Evolutionary conservation across 2,888 invertebrate species (phyloP), one percentile per base, ranked within the genome.

Genomic region (Neoascia interrupta): DNA sequence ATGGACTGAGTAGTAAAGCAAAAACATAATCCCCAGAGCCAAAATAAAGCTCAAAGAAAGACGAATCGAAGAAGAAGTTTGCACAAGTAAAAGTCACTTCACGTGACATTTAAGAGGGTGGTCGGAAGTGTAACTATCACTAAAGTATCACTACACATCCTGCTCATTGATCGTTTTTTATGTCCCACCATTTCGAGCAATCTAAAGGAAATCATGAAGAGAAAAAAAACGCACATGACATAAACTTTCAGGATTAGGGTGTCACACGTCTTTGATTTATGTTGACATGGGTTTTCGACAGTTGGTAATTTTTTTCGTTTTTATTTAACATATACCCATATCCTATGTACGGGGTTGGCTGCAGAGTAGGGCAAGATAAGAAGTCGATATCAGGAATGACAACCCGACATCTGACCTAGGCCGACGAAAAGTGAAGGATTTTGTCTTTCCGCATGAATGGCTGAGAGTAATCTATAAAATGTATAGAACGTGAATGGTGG

Each of bases 241-340:
- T 79, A 79, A 79, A 79, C 54, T 79, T 79, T 73, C 73, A 68
- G 79, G 79, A 79, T 79, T 79, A 79, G 79, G 79, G 79, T 79
- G 79, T 79, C 79, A 73, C 79, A 79, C 73, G 64, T 79, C 79
- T 66, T 73, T 79, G 79, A 79, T 79, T 79, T 79, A 79, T 79
- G 79, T 79, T 79, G 79, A 79, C 79, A 73, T 79, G 79, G 66
- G 79, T 68, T 66, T 73, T 79, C 79, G 73, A 79, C 72, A 79
- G 61, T 61, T 41, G 64, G 47, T 72, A 15, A 53, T 51, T 37
- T 58, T 72, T 72, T 56, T 56, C 39, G 61, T 23, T 54, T 64
- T 64, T 54, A 37, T 28, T 70, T 51, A 53, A 41, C 58, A 47
- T 47, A 41, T 47, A 11, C 31, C 21, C n/a, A 39, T 34, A 34